Evolutionary conservation across 92 coral and sea anemone species (phyloP).

Genomic region (Siderastrea siderea): DNA sequence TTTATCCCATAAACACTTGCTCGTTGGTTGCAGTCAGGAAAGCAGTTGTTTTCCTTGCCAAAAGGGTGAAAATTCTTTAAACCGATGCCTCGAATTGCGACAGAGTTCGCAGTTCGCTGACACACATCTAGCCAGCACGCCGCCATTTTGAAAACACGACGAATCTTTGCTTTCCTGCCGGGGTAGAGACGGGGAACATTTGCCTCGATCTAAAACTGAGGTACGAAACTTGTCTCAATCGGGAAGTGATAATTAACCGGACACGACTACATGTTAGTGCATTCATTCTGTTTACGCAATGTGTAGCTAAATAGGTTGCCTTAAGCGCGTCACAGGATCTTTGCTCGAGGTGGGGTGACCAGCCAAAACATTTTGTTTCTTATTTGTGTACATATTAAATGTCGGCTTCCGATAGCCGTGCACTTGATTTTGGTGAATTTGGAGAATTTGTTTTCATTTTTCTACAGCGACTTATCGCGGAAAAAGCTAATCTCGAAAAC

Average conservation of each 20-base stretch:
- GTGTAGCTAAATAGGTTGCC: no score
- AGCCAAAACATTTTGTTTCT: no score
- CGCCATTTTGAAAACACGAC: conserved; percentile 22
- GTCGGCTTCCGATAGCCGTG: no score
- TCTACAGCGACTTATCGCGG: no score
- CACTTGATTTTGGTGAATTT: no score
- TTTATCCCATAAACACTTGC: not conserved
- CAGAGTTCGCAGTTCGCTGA: not conserved
- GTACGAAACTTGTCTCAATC: not conserved
- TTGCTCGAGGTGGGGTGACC: no score
- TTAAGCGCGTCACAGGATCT: no score
- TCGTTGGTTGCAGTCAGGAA: not conserved
- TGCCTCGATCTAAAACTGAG: conserved; percentile 7
- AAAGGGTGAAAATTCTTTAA: not conserved
- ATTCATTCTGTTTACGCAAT: no score
- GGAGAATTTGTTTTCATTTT: no score
- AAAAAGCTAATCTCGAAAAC: no score
- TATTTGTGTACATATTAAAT: no score
- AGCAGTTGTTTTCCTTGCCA: not conserved
- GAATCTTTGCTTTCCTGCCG: not conserved
- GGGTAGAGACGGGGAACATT: conserved; percentile 19
- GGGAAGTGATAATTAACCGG: not conserved
- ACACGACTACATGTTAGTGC: no score
- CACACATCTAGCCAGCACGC: not conserved
- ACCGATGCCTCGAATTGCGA: conserved; percentile 2